Percentiles rank a stretch among this genome's conserved stretches.
Evolutionary conservation across 2,888 invertebrate species (phyloP).

Genomic region (Schrankia costaestrigalis): DNA sequence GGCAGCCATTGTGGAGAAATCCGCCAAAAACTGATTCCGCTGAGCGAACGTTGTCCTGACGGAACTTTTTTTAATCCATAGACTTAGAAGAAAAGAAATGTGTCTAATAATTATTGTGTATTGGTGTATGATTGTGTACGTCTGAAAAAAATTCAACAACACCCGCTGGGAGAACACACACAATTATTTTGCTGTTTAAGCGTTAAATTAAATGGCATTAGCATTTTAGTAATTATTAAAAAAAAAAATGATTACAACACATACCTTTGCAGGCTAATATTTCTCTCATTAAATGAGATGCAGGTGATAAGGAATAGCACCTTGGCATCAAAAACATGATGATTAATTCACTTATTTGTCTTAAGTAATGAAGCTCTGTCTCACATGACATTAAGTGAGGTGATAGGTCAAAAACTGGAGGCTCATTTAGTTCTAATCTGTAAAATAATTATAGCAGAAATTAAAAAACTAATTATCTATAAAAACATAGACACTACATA

Average conservation of each 20-base stretch:
- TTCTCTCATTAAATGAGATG: slow-evolving; percentile 90
- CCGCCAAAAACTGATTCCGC: too few relatives aligned
- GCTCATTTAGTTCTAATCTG: slow-evolving; percentile 82
- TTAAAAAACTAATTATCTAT: background rate
- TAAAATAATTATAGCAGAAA: slow-evolving; percentile 20
- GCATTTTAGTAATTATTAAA: too few relatives aligned
- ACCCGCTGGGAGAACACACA: too few relatives aligned
- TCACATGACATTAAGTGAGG: slow-evolving; percentile 87
- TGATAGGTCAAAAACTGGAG: slow-evolving; percentile 86
- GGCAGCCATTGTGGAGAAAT: too few relatives aligned
- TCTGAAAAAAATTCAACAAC: too few relatives aligned
- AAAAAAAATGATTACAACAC: slow-evolving; percentile 1
- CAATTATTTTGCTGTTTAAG: too few relatives aligned
- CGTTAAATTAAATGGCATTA: too few relatives aligned
- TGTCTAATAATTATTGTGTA: too few relatives aligned
- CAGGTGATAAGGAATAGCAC: slow-evolving; percentile 88
- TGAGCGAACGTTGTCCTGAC: too few relatives aligned
- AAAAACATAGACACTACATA: background rate
- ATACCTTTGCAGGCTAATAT: slow-evolving; percentile 91
- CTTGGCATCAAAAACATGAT: slow-evolving; percentile 90
- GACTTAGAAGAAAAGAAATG: too few relatives aligned
- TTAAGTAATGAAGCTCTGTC: slow-evolving; percentile 89
- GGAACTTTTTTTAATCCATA: too few relatives aligned
- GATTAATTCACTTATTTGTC: slow-evolving; percentile 90
- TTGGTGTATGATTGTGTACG: too few relatives aligned